A percentile compares a stretch with the other conserved stretches of the same genome.
These are phyloP conservation scores for Pseudopodoces humilis DNA, from an alignment of 2,113 vertebrate genomes.

Conservation along the genomic window DNA sequence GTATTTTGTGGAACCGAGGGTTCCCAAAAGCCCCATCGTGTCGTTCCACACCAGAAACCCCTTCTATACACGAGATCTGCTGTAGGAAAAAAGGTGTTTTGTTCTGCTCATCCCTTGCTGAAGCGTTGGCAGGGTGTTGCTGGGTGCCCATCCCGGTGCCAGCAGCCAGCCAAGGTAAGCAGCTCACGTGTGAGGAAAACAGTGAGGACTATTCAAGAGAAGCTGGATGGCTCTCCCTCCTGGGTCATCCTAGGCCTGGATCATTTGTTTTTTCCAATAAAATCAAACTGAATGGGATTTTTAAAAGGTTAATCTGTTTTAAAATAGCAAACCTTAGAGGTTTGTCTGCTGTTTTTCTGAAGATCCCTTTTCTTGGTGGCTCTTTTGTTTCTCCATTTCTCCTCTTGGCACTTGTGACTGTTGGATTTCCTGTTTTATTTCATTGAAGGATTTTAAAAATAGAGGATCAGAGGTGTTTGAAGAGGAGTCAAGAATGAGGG, in stretches of 20 bases:
- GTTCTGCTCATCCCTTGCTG: not conserved
- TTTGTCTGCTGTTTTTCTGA: not conserved
- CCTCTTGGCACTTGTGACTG: not conserved
- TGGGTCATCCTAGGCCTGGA: not conserved
- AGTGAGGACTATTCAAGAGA: not conserved
- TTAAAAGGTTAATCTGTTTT: not conserved
- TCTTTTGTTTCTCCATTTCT: not conserved
- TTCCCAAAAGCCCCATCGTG: not conserved
- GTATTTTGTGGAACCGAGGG: not conserved
- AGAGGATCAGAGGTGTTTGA: not conserved
- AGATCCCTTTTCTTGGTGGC: not conserved
- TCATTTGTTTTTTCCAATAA: conserved; percentile 4
- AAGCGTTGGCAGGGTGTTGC: not conserved
- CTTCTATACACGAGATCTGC: not conserved
- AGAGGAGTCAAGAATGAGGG: not conserved
- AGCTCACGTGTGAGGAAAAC: not conserved
- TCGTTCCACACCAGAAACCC: not conserved
- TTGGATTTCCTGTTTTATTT: not conserved
- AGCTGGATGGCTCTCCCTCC: not conserved
- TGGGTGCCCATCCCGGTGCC: not conserved
- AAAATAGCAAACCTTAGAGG: not conserved
- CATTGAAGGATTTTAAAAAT: not conserved
- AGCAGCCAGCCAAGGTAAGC: conserved; percentile 21
- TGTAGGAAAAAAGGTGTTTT: not conserved
- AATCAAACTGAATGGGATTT: not conserved